Conservation (phyloP, 1,140 invertebrate species). For the Hylaeus volcanicus region DNA sequence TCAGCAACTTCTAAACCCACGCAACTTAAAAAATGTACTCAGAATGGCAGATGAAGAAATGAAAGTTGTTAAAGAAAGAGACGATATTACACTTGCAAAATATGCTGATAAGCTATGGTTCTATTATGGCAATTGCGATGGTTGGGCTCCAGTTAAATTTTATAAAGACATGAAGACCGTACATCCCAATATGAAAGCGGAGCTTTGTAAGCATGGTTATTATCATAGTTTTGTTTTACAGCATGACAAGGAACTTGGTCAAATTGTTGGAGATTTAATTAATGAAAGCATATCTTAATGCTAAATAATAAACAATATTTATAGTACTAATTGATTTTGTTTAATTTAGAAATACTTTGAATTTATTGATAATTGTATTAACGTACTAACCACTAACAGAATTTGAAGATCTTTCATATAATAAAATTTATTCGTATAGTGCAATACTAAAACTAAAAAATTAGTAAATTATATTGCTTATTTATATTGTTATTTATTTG, state of each 20-base stretch:
- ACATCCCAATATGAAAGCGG: conserved; percentile 84
- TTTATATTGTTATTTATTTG: background rate
- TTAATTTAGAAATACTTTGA: background rate
- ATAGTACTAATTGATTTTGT: background rate
- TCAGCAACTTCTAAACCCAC: conserved; percentile 81
- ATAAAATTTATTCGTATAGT: too few relatives aligned
- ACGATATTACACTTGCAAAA: conserved; percentile 81
- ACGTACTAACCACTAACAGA: background rate
- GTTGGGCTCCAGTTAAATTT: conserved; percentile 87
- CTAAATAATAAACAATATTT: background rate
- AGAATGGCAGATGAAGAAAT: conserved; percentile 85
- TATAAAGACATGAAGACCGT: conserved; percentile 83
- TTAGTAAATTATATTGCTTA: too few relatives aligned
- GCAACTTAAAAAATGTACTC: conserved; percentile 81
- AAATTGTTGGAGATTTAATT: conserved; percentile 82
- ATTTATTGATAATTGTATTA: background rate
- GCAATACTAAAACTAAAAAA: too few relatives aligned
- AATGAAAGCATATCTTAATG: conserved; percentile 64
- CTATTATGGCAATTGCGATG: conserved; percentile 88
- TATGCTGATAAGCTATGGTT: conserved; percentile 84
- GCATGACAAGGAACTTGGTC: conserved; percentile 83
- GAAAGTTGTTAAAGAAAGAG: conserved; percentile 82
- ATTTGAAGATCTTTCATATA: background rate
- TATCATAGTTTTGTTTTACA: conserved; percentile 89
- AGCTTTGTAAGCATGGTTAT: conserved; percentile 84